Percentiles rank a stretch among this genome's conserved stretches.
These are phyloP conservation scores for Numenius arquata DNA, from an alignment of 2,113 vertebrate genomes.

Conservation along the genomic window DNA sequence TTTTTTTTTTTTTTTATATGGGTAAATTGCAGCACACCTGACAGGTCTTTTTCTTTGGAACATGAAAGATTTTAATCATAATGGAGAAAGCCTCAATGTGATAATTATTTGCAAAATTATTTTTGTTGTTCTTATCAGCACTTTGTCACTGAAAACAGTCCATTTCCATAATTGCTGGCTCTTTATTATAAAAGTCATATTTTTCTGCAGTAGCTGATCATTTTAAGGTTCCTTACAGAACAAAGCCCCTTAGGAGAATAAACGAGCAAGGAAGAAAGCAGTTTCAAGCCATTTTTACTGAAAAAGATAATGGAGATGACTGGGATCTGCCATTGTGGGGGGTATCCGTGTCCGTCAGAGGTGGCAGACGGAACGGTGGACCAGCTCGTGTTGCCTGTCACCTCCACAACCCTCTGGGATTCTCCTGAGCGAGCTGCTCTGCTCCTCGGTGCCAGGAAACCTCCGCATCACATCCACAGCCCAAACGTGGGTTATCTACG, in stretches of 20 bases:
- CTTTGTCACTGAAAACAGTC: background rate
- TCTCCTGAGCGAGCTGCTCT: background rate
- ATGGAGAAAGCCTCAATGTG: background rate
- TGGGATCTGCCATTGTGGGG: background rate
- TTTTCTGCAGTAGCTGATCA: background rate
- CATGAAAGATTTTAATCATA: background rate
- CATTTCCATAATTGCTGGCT: conserved; percentile 2
- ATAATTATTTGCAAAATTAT: background rate
- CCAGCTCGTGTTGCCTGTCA: background rate
- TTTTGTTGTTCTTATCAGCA: conserved; percentile 1
- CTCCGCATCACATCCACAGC: background rate
- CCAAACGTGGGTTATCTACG: background rate
- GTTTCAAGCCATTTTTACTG: background rate
- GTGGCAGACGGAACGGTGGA: background rate
- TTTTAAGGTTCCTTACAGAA: background rate
- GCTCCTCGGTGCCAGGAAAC: background rate
- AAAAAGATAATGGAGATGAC: background rate
- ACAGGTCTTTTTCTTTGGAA: background rate
- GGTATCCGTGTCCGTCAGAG: fast-evolving
- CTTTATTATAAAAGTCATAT: background rate
- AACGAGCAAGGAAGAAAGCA: background rate
- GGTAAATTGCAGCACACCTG: background rate
- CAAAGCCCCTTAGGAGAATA: background rate
- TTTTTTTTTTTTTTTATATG: background rate
- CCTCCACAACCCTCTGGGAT: background rate